phyloP scores from a whole-genome alignment of 2,113 vertebrate genomes.

The Dissostichus mawsoni region DNA sequence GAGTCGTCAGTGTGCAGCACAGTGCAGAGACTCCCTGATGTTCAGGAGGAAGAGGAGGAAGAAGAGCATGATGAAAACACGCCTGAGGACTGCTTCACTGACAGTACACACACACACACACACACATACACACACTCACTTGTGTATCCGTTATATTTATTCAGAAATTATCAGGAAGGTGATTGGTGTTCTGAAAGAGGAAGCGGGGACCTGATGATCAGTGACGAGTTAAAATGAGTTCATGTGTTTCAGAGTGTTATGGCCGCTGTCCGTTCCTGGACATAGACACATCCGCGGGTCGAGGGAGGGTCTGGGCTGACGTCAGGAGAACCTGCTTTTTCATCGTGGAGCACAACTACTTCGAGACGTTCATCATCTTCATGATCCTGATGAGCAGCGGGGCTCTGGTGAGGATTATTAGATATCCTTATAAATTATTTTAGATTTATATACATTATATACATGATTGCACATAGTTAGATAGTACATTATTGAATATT shows the following conservation, averaged over 20 bases:
- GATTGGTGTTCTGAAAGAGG: too few species aligned
- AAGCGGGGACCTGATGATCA: too few species aligned
- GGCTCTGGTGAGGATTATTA: constrained; percentile 85
- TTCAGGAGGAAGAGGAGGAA: constrained; percentile 56
- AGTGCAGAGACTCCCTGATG: constrained; percentile 83
- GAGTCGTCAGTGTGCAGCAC: constrained; percentile 88
- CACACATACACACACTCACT: constrained; percentile 4
- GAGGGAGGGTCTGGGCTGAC: constrained; percentile 89
- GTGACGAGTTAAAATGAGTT: not conserved
- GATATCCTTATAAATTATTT: too few species aligned
- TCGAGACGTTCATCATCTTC: constrained; percentile 97
- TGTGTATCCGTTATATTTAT: not conserved
- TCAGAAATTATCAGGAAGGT: too few species aligned
- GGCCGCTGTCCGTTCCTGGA: constrained; percentile 87
- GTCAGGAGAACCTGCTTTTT: constrained; percentile 89
- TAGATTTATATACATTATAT: too few species aligned
- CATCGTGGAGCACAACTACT: constrained; percentile 96
- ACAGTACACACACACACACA: constrained; percentile 78
- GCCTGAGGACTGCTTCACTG: constrained; percentile 89
- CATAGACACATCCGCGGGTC: constrained; percentile 85
- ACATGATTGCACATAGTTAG: too few species aligned
- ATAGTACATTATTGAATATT: too few species aligned
- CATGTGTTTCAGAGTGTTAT: constrained; percentile 85
- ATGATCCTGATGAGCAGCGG: constrained; percentile 98
- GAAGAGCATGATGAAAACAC: constrained; percentile 48